These are phyloP conservation scores for Drosophila anomalata DNA, from an alignment of 2,888 invertebrate genomes.

Conservation along the genomic window DNA sequence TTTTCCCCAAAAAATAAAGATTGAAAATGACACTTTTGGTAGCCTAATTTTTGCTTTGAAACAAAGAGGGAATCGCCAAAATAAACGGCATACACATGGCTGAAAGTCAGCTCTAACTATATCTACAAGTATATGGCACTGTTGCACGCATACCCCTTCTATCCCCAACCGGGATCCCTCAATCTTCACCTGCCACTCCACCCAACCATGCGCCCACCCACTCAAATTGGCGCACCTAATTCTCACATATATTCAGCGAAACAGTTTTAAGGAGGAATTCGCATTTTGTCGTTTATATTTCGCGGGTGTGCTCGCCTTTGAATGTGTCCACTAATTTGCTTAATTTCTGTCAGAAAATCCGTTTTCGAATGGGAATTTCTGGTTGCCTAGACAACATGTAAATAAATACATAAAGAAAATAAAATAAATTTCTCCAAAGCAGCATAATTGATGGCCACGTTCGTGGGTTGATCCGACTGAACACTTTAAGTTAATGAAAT, in stretches of 20 bases:
- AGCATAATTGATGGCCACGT: constrained; percentile 57
- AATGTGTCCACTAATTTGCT: constrained; percentile 73
- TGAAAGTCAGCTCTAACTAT: constrained; percentile 32
- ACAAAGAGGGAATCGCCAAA: constrained; percentile 22
- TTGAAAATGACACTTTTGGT: constrained; percentile 20
- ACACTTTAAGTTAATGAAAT: constrained; percentile 7
- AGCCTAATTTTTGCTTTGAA: constrained; percentile 17
- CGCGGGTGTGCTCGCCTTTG: constrained; percentile 17
- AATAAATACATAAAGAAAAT: constrained; percentile 51
- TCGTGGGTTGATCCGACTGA: constrained; percentile 6
- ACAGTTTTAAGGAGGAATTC: constrained; percentile 47
- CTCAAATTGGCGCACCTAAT: constrained; percentile 54
- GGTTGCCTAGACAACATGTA: constrained; percentile 55
- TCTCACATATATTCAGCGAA: constrained; percentile 43
- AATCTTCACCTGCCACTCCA: constrained; percentile 7
- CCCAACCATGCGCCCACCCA: constrained; percentile 25
- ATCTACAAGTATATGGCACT: constrained; percentile 44
- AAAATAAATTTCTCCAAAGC: constrained; percentile 56
- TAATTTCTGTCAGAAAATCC: constrained; percentile 65
- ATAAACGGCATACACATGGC: constrained; percentile 22
- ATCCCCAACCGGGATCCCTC: constrained; percentile 2
- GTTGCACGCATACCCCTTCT: constrained; percentile 54
- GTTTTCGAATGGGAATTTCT: constrained; percentile 49
- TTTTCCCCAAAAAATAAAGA: constrained; percentile 8
- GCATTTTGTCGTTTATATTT: constrained; percentile 47